Conservation (phyloP, 1,140 invertebrate genomes). For the Bilobella aurantiaca region DNA sequence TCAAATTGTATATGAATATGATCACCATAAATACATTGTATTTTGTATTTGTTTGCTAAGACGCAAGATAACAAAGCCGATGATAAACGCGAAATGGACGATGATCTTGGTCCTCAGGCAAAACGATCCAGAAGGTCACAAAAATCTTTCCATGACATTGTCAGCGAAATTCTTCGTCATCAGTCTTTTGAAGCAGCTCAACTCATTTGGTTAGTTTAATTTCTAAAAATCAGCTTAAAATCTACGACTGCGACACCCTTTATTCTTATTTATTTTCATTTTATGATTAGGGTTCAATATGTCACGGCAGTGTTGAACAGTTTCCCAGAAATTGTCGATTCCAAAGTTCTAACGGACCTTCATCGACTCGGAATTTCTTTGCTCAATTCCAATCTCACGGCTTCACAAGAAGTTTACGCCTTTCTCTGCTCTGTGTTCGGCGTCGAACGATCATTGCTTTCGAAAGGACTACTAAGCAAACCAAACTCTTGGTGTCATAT, state of each 20-base stretch:
- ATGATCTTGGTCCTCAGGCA: background rate
- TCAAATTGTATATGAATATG: no score
- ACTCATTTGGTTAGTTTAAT: constrained; percentile 21
- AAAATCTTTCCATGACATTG: constrained; percentile 19
- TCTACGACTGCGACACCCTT: no score
- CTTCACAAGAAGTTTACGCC: constrained; percentile 10
- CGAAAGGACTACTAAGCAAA: constrained; percentile 5
- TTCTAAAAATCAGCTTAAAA: background rate
- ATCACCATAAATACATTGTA: background rate
- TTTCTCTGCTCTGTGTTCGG: constrained; percentile 16
- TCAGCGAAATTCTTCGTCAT: constrained; percentile 13
- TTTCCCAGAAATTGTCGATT: constrained; percentile 22
- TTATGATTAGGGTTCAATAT: constrained; percentile 21
- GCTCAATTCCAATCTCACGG: constrained; percentile 13
- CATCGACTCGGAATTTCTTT: constrained; percentile 13
- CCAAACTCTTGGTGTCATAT: constrained; percentile 15
- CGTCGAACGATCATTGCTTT: constrained; percentile 19
- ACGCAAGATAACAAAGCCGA: background rate
- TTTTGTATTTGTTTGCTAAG: background rate
- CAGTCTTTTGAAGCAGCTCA: constrained; percentile 7
- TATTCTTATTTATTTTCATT: background rate
- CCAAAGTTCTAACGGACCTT: constrained; percentile 1
- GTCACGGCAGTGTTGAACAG: constrained; percentile 18
- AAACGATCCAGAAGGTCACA: constrained; percentile 18
- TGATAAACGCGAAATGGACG: background rate